phyloP scores from a whole-genome alignment of 2,888 invertebrate genomes.

The Diaphora mendica region DNA sequence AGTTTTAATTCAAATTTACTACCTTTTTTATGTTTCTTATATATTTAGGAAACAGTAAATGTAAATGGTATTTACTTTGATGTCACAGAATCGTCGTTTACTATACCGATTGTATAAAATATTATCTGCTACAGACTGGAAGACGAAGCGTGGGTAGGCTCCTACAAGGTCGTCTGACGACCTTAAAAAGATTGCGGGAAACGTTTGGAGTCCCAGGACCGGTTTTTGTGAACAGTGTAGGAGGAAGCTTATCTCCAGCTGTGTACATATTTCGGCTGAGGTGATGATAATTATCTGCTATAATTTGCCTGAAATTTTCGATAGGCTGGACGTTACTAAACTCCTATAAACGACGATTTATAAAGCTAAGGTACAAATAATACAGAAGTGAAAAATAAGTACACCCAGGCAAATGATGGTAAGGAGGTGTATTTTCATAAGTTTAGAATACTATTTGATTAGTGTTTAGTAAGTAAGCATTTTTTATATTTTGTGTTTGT shows the following conservation, averaged over 20 bases:
- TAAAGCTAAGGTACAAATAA: background rate
- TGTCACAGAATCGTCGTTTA: background rate
- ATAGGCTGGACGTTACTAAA: background rate
- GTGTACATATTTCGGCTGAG: too few species aligned
- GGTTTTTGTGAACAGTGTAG: too few species aligned
- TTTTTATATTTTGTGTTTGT: background rate
- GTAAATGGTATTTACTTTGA: background rate
- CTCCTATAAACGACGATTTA: background rate
- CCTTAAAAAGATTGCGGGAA: too few species aligned
- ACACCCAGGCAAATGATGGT: too few species aligned
- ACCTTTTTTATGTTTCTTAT: background rate
- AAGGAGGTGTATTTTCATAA: background rate
- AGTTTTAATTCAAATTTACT: background rate
- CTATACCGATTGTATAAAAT: background rate
- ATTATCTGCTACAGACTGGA: background rate
- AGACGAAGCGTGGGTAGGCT: too few species aligned
- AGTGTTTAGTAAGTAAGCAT: background rate
- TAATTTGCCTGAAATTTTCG: background rate
- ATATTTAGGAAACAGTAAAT: background rate
- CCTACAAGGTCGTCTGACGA: too few species aligned
- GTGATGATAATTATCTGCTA: background rate
- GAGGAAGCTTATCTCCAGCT: too few species aligned
- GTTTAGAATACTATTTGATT: background rate
- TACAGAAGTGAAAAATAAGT: too few species aligned
- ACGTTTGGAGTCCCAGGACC: too few species aligned